Percentiles rank a stretch among this genome's conserved stretches.
These are phyloP conservation scores for Eulemur coronatus DNA, from an alignment of 2,797 vertebrate genomes.

Conservation along the genomic window DNA sequence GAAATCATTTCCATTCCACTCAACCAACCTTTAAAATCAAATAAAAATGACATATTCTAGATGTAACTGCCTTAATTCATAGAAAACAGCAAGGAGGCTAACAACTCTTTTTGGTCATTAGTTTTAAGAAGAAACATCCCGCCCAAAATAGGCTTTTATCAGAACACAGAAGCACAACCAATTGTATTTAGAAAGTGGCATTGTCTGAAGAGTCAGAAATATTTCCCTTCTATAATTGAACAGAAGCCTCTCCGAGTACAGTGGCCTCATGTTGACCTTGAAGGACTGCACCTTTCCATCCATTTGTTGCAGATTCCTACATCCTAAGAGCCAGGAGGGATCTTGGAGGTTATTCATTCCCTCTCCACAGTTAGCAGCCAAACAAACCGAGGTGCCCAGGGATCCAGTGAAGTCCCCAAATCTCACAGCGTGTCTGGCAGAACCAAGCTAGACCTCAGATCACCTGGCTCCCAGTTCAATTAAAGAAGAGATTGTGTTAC, in stretches of 20 bases:
- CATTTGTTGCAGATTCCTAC: background rate
- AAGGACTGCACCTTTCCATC: accelerated
- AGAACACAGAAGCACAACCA: background rate
- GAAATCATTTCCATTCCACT: background rate
- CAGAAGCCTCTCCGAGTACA: background rate
- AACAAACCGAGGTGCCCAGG: background rate
- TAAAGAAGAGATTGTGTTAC: background rate
- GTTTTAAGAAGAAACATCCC: background rate
- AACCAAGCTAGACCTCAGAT: background rate
- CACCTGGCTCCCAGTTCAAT: background rate
- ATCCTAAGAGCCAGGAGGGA: background rate
- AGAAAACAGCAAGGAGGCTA: background rate
- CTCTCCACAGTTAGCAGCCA: background rate
- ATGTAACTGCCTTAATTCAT: background rate
- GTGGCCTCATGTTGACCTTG: background rate
- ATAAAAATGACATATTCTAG: background rate
- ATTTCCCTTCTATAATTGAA: background rate
- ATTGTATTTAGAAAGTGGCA: background rate
- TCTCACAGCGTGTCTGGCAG: background rate
- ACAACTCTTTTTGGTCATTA: background rate
- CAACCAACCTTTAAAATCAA: background rate
- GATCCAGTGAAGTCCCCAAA: background rate
- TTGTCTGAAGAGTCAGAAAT: background rate
- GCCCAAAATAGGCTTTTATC: background rate
- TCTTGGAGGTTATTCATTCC: background rate